These are phyloP conservation scores for Arenicola marina DNA, from an alignment of 2,888 invertebrate genomes.

Conservation along the genomic window DNA sequence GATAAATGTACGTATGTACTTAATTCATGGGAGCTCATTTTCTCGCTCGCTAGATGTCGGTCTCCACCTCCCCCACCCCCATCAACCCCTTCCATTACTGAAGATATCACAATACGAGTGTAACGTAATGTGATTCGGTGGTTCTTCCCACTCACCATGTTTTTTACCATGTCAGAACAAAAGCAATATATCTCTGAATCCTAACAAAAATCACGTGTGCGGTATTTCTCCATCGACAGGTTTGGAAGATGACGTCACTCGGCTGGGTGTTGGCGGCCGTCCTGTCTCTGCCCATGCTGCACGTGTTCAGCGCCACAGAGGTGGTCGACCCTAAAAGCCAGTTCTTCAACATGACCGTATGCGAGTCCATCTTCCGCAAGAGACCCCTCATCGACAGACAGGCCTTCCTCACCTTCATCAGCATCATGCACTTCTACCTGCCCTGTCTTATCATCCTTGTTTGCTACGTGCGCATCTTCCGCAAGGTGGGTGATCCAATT, in stretches of 20 bases:
- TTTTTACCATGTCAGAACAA: no score
- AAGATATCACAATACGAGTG: no score
- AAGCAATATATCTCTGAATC: no score
- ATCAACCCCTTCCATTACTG: no score
- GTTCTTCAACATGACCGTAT: conserved; percentile 39
- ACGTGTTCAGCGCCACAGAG: conserved; percentile 42
- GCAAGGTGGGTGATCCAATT: no score
- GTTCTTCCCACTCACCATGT: no score
- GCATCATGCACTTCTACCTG: conserved; percentile 50
- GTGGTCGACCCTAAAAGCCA: conserved; percentile 25
- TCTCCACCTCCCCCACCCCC: no score
- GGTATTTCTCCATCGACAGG: conserved; percentile 27
- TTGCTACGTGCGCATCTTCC: conserved; percentile 56
- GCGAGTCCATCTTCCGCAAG: conserved; percentile 53
- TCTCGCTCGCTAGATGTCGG: no score
- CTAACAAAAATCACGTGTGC: no score
- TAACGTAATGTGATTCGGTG: no score
- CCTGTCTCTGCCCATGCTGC: conserved; percentile 47
- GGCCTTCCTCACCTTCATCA: conserved; percentile 47
- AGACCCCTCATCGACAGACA: conserved; percentile 45
- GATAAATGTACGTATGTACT: no score
- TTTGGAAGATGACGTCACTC: conserved; percentile 44
- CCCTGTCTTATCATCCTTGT: conserved; percentile 51
- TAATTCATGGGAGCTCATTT: no score
- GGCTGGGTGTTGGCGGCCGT: conserved; percentile 48